Evolutionary conservation across 2,888 invertebrate species (phyloP).

Genomic region (Lamproptera curius): DNA sequence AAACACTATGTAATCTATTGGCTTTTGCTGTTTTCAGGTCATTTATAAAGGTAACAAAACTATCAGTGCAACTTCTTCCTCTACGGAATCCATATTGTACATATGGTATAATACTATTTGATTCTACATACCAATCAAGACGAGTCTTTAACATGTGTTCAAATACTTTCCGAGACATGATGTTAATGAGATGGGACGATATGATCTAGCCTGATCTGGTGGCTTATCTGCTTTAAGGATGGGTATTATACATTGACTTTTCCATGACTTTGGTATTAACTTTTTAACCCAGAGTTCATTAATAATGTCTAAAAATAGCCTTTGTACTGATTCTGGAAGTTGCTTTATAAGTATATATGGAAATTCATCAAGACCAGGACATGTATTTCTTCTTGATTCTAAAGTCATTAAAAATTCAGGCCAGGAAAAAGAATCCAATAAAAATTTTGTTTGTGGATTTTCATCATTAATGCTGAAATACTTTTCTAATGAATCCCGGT

Average conservation of each 20-base stretch:
- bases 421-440: too few relatives aligned
- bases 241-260: constrained; percentile 25
- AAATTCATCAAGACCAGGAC: constrained; percentile 21
- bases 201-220: constrained; percentile 15
- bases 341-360: too few relatives aligned
- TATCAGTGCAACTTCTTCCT: background rate
- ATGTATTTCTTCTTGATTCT: constrained; percentile 23
- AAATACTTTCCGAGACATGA: constrained; percentile 25
- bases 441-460: too few relatives aligned
- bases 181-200: constrained; percentile 23
- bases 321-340: background rate
- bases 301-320: constrained; percentile 19
- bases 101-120: constrained; percentile 14
- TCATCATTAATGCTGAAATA: too few relatives aligned
- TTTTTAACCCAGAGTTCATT: constrained; percentile 20
- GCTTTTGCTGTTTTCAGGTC: constrained; percentile 15
- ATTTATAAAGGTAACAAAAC: constrained; percentile 12
- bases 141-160: constrained; percentile 23
- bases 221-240: constrained; percentile 23
- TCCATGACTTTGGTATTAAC: constrained; percentile 22
- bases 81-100: constrained; percentile 21
- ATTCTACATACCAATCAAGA: constrained; percentile 24
- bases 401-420: too few relatives aligned
- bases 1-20: background rate
- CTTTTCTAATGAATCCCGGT: too few relatives aligned